These are phyloP conservation scores for Gadopsis marmoratus DNA, from an alignment of 2,797 vertebrate genomes.

Conservation along the genomic window DNA sequence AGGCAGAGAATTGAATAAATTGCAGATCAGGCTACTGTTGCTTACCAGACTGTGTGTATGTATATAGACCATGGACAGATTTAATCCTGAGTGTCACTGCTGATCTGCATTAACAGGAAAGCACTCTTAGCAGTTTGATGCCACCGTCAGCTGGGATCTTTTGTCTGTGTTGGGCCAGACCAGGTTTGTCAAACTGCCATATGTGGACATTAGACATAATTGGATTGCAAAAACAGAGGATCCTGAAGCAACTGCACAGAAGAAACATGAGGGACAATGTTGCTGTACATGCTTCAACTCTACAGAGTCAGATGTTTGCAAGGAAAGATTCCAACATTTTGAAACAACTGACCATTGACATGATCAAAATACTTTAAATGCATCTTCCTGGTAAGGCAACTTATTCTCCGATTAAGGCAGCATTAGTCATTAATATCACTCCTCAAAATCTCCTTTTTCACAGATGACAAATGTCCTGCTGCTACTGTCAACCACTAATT, in stretches of 20 bases:
- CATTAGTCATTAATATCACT: constrained; percentile 60
- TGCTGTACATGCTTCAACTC: neutral
- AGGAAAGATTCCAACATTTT: neutral
- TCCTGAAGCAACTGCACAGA: constrained; percentile 15
- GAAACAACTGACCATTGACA: constrained; percentile 6
- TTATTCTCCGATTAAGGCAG: constrained; percentile 30
- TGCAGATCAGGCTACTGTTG: constrained; percentile 38
- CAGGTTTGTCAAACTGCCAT: constrained; percentile 33
- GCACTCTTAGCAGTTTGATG: constrained; percentile 50
- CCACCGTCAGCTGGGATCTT: constrained; percentile 40
- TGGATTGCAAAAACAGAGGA: constrained; percentile 20
- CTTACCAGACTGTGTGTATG: constrained; percentile 51
- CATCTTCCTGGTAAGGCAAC: constrained; percentile 15
- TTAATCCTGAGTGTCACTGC: constrained; percentile 69
- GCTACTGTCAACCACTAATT: constrained; percentile 77
- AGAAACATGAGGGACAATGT: constrained; percentile 3
- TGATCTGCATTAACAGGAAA: constrained; percentile 63
- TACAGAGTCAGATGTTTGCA: constrained; percentile 19
- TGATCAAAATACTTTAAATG: constrained; percentile 22
- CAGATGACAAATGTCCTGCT: constrained; percentile 77
- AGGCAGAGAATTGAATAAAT: constrained; percentile 22
- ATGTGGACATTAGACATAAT: constrained; percentile 27
- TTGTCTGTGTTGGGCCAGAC: constrained; percentile 27
- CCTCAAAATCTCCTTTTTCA: constrained; percentile 59
- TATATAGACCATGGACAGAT: constrained; percentile 55